Conservation (phyloP, 2,797 vertebrate species). For the Lycodopsis pacificus region DNA sequence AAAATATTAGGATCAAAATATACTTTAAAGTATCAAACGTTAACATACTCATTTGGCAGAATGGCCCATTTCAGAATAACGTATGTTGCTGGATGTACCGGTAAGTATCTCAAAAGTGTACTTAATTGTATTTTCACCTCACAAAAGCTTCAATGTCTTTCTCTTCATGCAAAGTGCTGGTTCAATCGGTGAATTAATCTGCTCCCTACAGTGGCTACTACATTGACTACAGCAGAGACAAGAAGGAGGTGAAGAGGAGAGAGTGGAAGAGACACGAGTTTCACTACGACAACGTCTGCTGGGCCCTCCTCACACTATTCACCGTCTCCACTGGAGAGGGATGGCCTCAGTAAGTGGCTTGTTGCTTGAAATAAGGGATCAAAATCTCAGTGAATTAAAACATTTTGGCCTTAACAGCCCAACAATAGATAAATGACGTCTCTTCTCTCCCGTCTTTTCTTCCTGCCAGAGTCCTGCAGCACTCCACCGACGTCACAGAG, state of each 20-base stretch:
- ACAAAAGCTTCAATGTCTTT: not conserved
- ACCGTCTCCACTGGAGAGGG: slow-evolving; percentile 98
- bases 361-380: no score
- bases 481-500: slow-evolving; percentile 96
- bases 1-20: not conserved
- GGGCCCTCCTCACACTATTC: slow-evolving; percentile 96
- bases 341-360: slow-evolving; percentile 94
- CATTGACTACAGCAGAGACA: slow-evolving; percentile 95
- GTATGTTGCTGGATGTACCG: not conserved
- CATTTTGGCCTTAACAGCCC: not conserved
- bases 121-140: not conserved
- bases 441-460: not conserved
- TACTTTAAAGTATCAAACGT: not conserved
- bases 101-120: not conserved
- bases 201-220: slow-evolving; percentile 92
- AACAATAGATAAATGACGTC: not conserved
- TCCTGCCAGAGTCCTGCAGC: slow-evolving; percentile 91
- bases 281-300: slow-evolving; percentile 98
- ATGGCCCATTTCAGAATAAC: not conserved
- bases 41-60: not conserved
- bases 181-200: slow-evolving; percentile 47
- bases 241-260: slow-evolving; percentile 95
- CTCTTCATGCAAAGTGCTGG: slow-evolving; percentile 31
- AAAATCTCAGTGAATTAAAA: not conserved
- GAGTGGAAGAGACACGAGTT: slow-evolving; percentile 98